Evolutionary conservation across 64 coral and sea anemone species (phyloP), one percentile per base, ranked within the genome.

Genomic region (Montipora capricornis): DNA sequence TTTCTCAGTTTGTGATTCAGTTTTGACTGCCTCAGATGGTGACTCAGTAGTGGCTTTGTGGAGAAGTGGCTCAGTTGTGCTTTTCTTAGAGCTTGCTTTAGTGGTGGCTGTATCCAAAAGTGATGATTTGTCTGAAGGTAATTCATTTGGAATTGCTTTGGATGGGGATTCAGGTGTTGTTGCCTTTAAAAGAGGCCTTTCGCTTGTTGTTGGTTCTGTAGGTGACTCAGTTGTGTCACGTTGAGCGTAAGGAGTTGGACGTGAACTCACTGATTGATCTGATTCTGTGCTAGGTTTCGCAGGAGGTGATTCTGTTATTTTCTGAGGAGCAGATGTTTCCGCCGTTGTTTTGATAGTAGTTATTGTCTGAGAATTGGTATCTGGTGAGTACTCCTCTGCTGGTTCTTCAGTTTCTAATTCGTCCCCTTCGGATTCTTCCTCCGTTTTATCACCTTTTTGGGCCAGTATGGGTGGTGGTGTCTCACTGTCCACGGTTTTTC

Each of bases 401-500:
- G 24, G 10, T 14, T 24, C 7, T 10, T 45, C 74, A 4, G 74
- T 76, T 44, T 13, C 24, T 46, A 12, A 46, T 29, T 76, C 74
- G 37, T 0, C 37, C 4, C 26, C 37, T 46, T 14, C 24, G 3
- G 5, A n/a, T 7, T 20, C 19, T 52, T 61, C 80, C 12, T 20
- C 11, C 16, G 37, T 68, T 16, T 70, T 45, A 71, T 73, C 66
- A 8, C 67, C 82, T 50, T 71, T 86, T 19, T 86, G 82, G 17
- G 82, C 82, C 11, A 71, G 82, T 8, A 71, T 86, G 0, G 82
- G 82, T 19, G 82, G 46, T 20, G 82, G 82, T 9, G 82, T 86
- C n/a, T 86, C 82, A 11, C 64, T 86, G 2, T 50, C 82, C 3
- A 86, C 19, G 20, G 7, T 47, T 5, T 66, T 86, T 8, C n/a